These are phyloP conservation scores for Hirtodrosophila alboralis DNA, from an alignment of 2,888 invertebrate genomes.

Conservation along the genomic window DNA sequence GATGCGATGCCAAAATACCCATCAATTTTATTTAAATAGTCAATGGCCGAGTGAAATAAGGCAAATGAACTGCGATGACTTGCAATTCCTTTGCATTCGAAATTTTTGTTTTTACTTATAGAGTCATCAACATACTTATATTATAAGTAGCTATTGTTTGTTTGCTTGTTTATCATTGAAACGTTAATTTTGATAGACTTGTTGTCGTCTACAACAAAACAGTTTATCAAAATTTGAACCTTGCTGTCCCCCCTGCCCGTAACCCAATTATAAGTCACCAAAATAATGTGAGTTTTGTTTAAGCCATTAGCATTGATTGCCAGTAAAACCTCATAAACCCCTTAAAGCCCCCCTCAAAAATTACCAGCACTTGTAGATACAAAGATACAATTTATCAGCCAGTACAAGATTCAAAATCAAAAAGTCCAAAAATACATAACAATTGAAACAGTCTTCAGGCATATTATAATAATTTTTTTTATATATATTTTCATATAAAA, in stretches of 20 bases:
- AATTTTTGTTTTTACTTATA: slow-evolving; percentile 34
- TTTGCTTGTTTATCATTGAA: slow-evolving; percentile 36
- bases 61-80: slow-evolving; percentile 62
- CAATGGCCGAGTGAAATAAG: slow-evolving; percentile 17
- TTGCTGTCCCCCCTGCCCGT: neutral
- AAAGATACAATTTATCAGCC: neutral
- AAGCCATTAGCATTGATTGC: slow-evolving; percentile 50
- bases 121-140: slow-evolving; percentile 30
- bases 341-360: slow-evolving; percentile 18
- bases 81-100: slow-evolving; percentile 23
- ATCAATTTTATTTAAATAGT: slow-evolving; percentile 6
- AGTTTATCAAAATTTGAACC: slow-evolving; percentile 22
- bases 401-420: too few species aligned
- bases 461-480: too few species aligned
- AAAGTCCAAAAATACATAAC: too few species aligned
- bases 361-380: slow-evolving; percentile 13
- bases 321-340: neutral
- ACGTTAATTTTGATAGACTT: slow-evolving; percentile 45
- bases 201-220: slow-evolving; percentile 16
- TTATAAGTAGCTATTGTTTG: neutral
- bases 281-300: slow-evolving; percentile 17
- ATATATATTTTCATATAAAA: too few species aligned
- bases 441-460: too few species aligned
- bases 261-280: neutral
- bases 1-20: too few species aligned